Evolutionary conservation across 2,113 vertebrate genomes (phyloP).

Genomic region (Sebastes fasciatus): DNA sequence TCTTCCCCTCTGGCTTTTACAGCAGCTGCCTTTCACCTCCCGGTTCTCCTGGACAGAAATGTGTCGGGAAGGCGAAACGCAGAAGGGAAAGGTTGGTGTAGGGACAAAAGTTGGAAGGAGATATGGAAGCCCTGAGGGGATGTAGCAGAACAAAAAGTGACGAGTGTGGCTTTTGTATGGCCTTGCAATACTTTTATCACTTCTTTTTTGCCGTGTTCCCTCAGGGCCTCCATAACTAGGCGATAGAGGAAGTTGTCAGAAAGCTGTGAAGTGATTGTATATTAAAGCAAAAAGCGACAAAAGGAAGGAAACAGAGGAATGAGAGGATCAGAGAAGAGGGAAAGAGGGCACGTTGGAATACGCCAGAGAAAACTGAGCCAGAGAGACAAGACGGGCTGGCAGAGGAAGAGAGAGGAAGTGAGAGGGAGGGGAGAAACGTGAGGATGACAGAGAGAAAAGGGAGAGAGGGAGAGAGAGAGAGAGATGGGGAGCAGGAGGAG

Average conservation of each 20-base stretch:
- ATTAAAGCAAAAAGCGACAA: slow-evolving; percentile 37
- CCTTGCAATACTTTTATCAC: slow-evolving; percentile 51
- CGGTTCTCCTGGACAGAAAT: slow-evolving; percentile 23
- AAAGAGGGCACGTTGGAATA: slow-evolving; percentile 34
- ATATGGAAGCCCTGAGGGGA: slow-evolving; percentile 48
- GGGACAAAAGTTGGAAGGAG: slow-evolving; percentile 1
- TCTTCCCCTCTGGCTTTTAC: not conserved
- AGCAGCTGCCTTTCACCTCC: slow-evolving; percentile 17
- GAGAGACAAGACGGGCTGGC: slow-evolving; percentile 44
- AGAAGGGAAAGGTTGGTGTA: slow-evolving; percentile 4
- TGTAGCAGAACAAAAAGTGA: slow-evolving; percentile 50
- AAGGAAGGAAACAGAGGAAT: slow-evolving; percentile 25
- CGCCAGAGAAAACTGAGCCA: slow-evolving; percentile 37
- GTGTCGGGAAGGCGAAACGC: not conserved
- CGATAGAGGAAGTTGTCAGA: slow-evolving; percentile 47
- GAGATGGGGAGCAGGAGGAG: slow-evolving; percentile 40
- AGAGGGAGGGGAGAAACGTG: slow-evolving; percentile 5
- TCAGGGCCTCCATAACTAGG: slow-evolving; percentile 56
- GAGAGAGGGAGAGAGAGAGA: slow-evolving; percentile 4
- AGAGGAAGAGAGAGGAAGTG: slow-evolving; percentile 25
- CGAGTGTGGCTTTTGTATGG: slow-evolving; percentile 36
- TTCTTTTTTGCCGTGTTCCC: slow-evolving; percentile 23
- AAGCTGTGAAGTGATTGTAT: slow-evolving; percentile 44
- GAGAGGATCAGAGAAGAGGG: slow-evolving; percentile 51
- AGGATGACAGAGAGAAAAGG: slow-evolving; percentile 16